Conservation (phyloP, 2,797 vertebrate species). For the Lithobates sylvaticus region DNA sequence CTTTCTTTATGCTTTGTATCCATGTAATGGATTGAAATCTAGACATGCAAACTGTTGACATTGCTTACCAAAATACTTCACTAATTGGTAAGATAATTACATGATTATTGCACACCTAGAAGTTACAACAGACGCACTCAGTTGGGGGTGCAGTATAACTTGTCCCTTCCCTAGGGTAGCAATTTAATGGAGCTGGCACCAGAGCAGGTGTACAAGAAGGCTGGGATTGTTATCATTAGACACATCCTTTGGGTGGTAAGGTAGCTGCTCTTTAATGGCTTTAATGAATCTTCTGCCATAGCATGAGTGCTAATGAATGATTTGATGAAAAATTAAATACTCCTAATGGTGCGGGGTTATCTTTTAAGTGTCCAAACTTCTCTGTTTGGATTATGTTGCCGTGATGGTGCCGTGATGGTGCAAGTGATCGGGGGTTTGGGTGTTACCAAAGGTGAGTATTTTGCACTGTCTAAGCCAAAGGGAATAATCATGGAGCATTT, state of each 20-base stretch:
- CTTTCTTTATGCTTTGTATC: too few species aligned
- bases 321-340: conserved; percentile 66
- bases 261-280: conserved; percentile 58
- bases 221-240: conserved; percentile 63
- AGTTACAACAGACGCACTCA: conserved; percentile 64
- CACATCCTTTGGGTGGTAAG: conserved; percentile 51
- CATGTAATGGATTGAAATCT: neutral
- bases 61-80: conserved; percentile 65
- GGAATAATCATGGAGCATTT: conserved; percentile 33
- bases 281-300: conserved; percentile 60
- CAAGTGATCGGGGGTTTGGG: conserved; percentile 66
- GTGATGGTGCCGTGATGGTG: conserved; percentile 68
- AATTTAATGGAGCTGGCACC: conserved; percentile 64
- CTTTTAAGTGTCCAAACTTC: conserved; percentile 67
- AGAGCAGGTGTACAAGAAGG: conserved; percentile 58
- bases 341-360: conserved; percentile 64
- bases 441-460: conserved; percentile 57
- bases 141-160: conserved; percentile 54
- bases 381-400: conserved; percentile 61
- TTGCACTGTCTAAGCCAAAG: conserved; percentile 14
- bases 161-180: conserved; percentile 62
- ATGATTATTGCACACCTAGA: conserved; percentile 67
- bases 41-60: conserved; percentile 63
- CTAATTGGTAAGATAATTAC: conserved; percentile 68
- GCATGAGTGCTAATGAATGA: conserved; percentile 65